A percentile compares a stretch with the other conserved stretches of the same genome.
These are phyloP conservation scores for Cyprinodon diabolis DNA, from an alignment of 2,797 vertebrate genomes.

Conservation along the genomic window DNA sequence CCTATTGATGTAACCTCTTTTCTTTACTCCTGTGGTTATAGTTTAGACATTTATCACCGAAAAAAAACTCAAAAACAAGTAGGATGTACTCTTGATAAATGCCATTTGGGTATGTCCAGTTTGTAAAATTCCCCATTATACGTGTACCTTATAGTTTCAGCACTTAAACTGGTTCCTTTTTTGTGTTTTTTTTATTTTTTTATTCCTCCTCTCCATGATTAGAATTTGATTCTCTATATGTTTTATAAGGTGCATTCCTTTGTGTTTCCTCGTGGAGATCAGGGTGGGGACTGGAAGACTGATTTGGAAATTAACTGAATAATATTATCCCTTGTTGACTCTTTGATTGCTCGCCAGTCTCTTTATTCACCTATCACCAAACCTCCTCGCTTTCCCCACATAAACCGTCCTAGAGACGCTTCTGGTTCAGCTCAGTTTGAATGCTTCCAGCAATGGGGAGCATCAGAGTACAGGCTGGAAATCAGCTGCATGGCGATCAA, in stretches of 20 bases:
- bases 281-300: conserved; percentile 88
- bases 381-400: conserved; percentile 27
- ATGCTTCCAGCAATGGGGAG: conserved; percentile 2
- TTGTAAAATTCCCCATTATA: too few relatives aligned
- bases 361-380: conserved; percentile 44
- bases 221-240: conserved; percentile 67
- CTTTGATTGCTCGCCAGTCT: conserved; percentile 73
- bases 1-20: too few relatives aligned
- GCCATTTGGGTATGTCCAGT: too few relatives aligned
- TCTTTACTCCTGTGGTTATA: too few relatives aligned
- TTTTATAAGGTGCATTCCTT: conserved; percentile 38
- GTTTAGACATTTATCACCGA: too few relatives aligned
- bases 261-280: conserved; percentile 79
- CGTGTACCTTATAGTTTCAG: too few relatives aligned
- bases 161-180: too few relatives aligned
- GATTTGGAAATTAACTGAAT: conserved; percentile 91
- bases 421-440: conserved; percentile 17
- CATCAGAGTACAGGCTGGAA: conserved; percentile 17
- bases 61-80: too few relatives aligned
- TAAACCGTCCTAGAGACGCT: conserved; percentile 17
- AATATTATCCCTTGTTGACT: conserved; percentile 79
- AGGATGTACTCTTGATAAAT: too few relatives aligned
- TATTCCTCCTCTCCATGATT: conserved; percentile 52
- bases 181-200: conserved; percentile 40
- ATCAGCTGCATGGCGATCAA: conserved; percentile 20